Base-by-base conservation (phyloP, 1,140 invertebrate species). In the Drosophila elegans region DNA sequence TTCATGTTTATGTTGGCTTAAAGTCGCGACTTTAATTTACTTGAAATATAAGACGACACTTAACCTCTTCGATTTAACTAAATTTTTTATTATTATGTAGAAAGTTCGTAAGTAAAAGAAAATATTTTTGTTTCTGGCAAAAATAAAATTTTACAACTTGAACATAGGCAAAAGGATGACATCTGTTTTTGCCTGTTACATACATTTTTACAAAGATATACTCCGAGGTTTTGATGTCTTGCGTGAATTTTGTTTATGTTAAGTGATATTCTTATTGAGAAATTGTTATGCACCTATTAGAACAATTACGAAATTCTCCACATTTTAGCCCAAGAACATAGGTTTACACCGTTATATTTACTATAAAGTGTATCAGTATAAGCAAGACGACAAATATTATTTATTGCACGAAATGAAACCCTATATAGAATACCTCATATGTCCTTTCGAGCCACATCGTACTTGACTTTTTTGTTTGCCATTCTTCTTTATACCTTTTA, bases 221-320 rank as follows among this genome's bases (percentile, higher is more conserved):
- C 29, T 32, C 5, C 12, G 2, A 48, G 12, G 4, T 46, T 25
- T 55, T 56, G 5, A n/a, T 34, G 13, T 11, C 59, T 66, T 66
- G 62, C 62, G 62, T 66, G 62, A 66, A 29, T 64, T 66, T 66
- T 63, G 62, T 29, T 34, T 44, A 13, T 11, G 9, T 59, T 10
- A 32, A 32, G 9, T n/a, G 11, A 3, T 34, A 44, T 27, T 49
- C 10, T 32, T 41, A 32, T 11, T n/a, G 4, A 57, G 10, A 21
- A 6, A 16, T 57, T 34, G 36, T 41, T 44, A 34, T 68, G 64
- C 52, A 71, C 63, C 32, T 46, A 34, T 34, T 51, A 56, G 38
- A 68, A 68, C 12, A 32, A 53, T 4, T 42, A 49, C 68, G 21
- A 34, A 42, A 54, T 36, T 48, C 32, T 45, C 13, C 25, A 54